phyloP scores from a whole-genome alignment of 2,888 invertebrate species.

The Cabera pusaria region DNA sequence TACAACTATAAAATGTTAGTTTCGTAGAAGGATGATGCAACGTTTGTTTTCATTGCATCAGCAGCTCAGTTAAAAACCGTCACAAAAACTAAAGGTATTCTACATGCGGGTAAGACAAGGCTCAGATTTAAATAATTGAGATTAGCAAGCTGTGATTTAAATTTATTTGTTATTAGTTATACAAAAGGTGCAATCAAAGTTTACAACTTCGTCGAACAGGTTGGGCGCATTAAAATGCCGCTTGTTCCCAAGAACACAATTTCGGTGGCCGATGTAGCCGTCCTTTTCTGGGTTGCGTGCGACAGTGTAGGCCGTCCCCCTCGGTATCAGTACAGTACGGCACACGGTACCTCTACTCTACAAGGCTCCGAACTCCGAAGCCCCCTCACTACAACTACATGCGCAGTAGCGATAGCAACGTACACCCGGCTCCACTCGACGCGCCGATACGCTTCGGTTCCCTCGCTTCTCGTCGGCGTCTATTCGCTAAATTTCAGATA shows the following conservation, averaged over 20 bases:
- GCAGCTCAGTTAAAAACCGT: too few relatives aligned
- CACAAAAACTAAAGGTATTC: conserved; percentile 1
- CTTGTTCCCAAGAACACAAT: conserved; percentile 30
- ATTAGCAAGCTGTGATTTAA: too few relatives aligned
- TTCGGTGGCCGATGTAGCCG: conserved; percentile 26
- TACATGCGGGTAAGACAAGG: conserved; percentile 1
- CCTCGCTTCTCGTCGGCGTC: conserved; percentile 44
- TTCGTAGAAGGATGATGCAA: conserved; percentile 20
- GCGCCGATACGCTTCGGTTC: conserved; percentile 43
- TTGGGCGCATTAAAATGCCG: conserved; percentile 30
- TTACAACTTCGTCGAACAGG: conserved; percentile 23
- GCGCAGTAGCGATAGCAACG: conserved; percentile 51
- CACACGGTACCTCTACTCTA: conserved; percentile 15
- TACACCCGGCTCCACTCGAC: conserved; percentile 26
- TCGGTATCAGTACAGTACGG: conserved; percentile 21
- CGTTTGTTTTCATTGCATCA: conserved; percentile 14
- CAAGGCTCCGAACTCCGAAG: conserved; percentile 16
- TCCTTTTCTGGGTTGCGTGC: conserved; percentile 35
- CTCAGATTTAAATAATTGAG: too few relatives aligned
- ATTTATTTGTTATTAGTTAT: too few relatives aligned
- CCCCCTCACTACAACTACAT: conserved; percentile 47
- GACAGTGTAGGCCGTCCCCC: conserved; percentile 34
- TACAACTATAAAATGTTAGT: too few relatives aligned
- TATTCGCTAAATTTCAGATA: conserved; percentile 59
- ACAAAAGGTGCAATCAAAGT: conserved; percentile 22